phyloP scores from a whole-genome alignment of 2,888 invertebrate species.

The Torymus tubicola region DNA sequence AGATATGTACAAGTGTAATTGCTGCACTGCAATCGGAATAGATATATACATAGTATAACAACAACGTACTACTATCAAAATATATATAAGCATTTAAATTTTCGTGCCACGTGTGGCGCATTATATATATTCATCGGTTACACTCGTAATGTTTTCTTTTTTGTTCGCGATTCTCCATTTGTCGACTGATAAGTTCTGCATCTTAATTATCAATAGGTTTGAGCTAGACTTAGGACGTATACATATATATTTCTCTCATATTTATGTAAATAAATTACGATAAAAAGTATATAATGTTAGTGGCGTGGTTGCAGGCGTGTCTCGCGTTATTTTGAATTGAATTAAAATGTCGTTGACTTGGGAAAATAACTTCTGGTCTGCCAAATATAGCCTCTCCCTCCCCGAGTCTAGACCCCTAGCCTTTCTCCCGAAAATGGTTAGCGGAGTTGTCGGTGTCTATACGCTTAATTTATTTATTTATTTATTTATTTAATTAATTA shows the following conservation, averaged over 20 bases:
- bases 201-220: slow-evolving; percentile 18
- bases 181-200: slow-evolving; percentile 9
- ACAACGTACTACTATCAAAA: neutral
- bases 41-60: no score
- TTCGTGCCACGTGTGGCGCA: neutral
- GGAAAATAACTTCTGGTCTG: neutral
- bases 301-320: neutral
- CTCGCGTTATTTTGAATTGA: neutral
- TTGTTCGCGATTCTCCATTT: slow-evolving; percentile 18
- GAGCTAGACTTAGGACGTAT: neutral
- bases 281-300: neutral
- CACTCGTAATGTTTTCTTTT: slow-evolving; percentile 1
- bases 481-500: no score
- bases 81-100: neutral
- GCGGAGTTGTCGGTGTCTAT: no score
- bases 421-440: no score
- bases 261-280: neutral
- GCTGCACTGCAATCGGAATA: no score
- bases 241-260: neutral
- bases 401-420: no score
- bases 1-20: no score
- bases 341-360: slow-evolving; percentile 19
- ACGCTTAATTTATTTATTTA: no score
- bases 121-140: neutral
- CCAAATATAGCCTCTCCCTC: no score